phyloP scores from a whole-genome alignment of 92 coral and sea anemone species.

The Epizoanthus illoricatus region DNA sequence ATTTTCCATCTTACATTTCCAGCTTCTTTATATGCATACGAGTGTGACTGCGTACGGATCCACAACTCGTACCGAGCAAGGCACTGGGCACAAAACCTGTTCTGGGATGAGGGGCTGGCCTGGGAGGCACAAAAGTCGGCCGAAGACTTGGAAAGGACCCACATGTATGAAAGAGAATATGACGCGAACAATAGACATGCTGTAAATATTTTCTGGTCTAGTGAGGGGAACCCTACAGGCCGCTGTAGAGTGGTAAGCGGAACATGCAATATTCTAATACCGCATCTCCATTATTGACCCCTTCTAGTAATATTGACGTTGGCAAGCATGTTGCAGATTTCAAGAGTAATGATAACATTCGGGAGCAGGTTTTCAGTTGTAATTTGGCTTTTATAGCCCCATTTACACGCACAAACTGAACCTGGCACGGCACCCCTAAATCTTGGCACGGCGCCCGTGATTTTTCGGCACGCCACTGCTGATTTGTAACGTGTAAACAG shows the following conservation, averaged over 20 bases:
- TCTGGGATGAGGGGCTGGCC: constrained; percentile 22
- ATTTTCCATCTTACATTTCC: background rate
- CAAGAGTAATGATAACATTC: too few species aligned
- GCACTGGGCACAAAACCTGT: constrained; percentile 32
- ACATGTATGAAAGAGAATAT: background rate
- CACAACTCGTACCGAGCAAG: constrained; percentile 26
- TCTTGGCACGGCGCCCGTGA: too few species aligned
- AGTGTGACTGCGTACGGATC: constrained; percentile 24
- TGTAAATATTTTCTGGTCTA: constrained; percentile 18
- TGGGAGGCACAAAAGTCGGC: constrained; percentile 20
- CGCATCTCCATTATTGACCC: too few species aligned
- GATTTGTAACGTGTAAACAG: too few species aligned
- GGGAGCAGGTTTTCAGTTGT: too few species aligned
- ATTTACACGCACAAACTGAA: too few species aligned
- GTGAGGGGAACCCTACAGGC: background rate
- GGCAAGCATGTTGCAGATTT: too few species aligned
- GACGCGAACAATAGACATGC: background rate
- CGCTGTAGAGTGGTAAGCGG: constrained; percentile 13
- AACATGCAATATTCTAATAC: background rate
- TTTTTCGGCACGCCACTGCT: too few species aligned
- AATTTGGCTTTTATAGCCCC: too few species aligned
- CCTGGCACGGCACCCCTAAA: too few species aligned
- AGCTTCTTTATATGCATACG: constrained; percentile 10
- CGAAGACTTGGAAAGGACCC: background rate
- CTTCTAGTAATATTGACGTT: too few species aligned